A percentile compares a stretch with the other conserved stretches of the same genome.
Evolutionary conservation across 1,140 invertebrate genomes (phyloP).

Genomic region (Drosophila neocordata): DNA sequence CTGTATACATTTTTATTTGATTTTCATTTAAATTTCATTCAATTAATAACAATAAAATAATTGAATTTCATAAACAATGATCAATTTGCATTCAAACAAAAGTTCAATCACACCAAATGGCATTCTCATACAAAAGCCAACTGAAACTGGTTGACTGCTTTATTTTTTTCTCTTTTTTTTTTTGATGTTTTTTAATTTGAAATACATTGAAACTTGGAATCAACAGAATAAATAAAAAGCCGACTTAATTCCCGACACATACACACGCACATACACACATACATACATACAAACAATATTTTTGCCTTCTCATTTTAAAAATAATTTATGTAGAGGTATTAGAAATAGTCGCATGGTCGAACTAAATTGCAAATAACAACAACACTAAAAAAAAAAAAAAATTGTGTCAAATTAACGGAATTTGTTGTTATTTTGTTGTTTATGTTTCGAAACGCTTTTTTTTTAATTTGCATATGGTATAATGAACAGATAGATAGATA

Average conservation of each 20-base stretch:
- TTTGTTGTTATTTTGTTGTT: slow-evolving; percentile 1
- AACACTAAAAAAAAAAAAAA: slow-evolving; percentile 37
- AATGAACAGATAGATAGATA: neutral
- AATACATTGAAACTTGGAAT: slow-evolving; percentile 23
- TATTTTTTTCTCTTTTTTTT: neutral
- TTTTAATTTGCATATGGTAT: slow-evolving; percentile 42
- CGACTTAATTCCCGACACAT: slow-evolving; percentile 3
- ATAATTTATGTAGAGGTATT: slow-evolving; percentile 13
- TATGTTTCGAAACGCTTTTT: slow-evolving; percentile 21
- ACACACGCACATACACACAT: neutral
- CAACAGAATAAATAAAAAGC: neutral
- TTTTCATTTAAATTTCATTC: neutral
- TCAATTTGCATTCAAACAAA: slow-evolving; percentile 39
- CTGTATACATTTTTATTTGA: too few species aligned
- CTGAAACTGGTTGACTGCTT: slow-evolving; percentile 18
- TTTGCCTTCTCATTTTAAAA: slow-evolving; percentile 8
- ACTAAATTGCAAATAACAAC: slow-evolving; percentile 6
- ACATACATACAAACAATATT: neutral
- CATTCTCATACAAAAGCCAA: slow-evolving; percentile 22
- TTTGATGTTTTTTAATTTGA: neutral
- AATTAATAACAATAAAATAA: slow-evolving; percentile 13
- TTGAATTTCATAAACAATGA: slow-evolving; percentile 2
- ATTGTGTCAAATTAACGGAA: slow-evolving; percentile 52
- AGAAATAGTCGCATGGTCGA: slow-evolving; percentile 13
- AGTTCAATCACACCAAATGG: slow-evolving; percentile 38